Evolutionary conservation across 2,797 vertebrate species (phyloP), one percentile per base, ranked within the genome.

Genomic region (Coendou prehensilis): DNA sequence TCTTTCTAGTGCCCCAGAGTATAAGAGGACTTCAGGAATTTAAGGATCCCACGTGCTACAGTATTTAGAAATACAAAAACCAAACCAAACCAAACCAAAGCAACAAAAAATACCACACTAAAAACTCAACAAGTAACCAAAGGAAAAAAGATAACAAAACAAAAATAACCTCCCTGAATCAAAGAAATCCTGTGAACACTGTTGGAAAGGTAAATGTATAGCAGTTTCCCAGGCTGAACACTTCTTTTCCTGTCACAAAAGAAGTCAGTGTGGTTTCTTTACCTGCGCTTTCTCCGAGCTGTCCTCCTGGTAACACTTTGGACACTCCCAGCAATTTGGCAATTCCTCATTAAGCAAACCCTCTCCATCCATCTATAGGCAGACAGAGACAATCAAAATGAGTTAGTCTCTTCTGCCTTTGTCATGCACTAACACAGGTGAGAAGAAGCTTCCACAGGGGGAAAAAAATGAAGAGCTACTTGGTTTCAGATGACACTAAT

Each of bases 271-370:
- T 13, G 1, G 0, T 8, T 47, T 79, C 84, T 97, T 92, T 99
- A 99, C 99, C 99, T 98, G 98, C 89, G 98, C 98, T 80, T 99
- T 99, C 89, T 99, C 99, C 0, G 98, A 76, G 13, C 99, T 99
- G 0, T 99, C 99, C 78, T 98, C 99, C 95, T 99, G 99, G 96
- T 99, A 99, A 98, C 99, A 99, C 97, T 99, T 99, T 18, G 99
- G 99, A 98, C 99, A 99, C 95, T 99, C 99, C 99, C 99, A 99
- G 98, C 99, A 99, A 98, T 99, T 99, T 9, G 99, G 99, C 96
- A 99, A 99, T 97, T 99, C 99, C 26, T 99, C 99, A 20, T 99
- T 99, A 96, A 99, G 99, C 97, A 99, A 98, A 4, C 99, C 99
- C 96, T 99, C 99, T 83, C 99, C 99, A 67, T 99, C 99, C 98